Conservation (phyloP, 2,797 vertebrate species). For the Columba guinea region DNA sequence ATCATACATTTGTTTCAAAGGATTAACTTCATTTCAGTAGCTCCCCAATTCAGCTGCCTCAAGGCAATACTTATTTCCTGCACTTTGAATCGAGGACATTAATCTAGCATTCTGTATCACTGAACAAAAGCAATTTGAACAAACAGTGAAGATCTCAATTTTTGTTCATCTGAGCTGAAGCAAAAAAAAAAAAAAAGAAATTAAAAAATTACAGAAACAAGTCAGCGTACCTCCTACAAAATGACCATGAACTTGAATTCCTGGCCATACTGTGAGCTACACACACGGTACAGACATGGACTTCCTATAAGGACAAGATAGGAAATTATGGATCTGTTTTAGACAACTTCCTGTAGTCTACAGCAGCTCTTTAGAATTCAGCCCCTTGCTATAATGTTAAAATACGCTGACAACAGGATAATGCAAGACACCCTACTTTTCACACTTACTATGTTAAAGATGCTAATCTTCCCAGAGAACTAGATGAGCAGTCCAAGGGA, state of each 20-base stretch:
- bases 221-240: background rate
- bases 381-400: background rate
- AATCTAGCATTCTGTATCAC: background rate
- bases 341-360: background rate
- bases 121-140: background rate
- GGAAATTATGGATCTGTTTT: background rate
- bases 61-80: background rate
- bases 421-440: background rate
- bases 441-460: background rate
- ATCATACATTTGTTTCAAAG: background rate
- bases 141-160: background rate
- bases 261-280: background rate
- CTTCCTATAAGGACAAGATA: background rate
- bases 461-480: background rate
- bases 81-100: background rate
- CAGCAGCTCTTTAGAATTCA: background rate
- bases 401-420: background rate
- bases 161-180: background rate
- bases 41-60: background rate
- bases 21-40: background rate
- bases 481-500: background rate
- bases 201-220: background rate
- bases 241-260: background rate
- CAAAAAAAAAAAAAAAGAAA: no score
- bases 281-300: background rate